Base-by-base conservation (phyloP, 2,888 invertebrate species). In the Agonopterix heracliana region DNA sequence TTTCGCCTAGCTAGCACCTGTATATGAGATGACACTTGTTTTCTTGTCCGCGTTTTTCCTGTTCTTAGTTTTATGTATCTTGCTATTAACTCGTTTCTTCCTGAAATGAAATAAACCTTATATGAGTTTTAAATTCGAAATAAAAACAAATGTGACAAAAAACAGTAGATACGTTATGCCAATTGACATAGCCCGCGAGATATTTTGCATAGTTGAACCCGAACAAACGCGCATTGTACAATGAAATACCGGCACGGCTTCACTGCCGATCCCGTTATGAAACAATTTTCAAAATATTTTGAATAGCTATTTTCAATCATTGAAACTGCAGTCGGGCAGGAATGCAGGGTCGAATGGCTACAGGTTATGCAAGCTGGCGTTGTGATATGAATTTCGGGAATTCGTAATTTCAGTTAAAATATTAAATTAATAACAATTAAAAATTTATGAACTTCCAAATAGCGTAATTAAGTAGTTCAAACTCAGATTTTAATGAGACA, bases 21-120 rank as follows among this genome's bases (percentile, higher is more conserved):
- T 88, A 99, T 99, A 89, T 99, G 99, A 73, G 98, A 99, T 72
- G 99, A 99, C 74, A 99, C 99, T 91, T 99, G 99, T 90, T 99
- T 99, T 79, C 99, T 92, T 81, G 99, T 99, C 83, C 99, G 94
- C 88, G 99, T 99, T 89, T 99, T 99, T 62, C 99, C 99, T 66
- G 99, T 99, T 73, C 99, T 93, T 78, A 99, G 91, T 92, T 99
- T 99, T 84, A 99, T 99, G 91, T 99, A 99, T 77, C 99, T 93
- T 68, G 99, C 99, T 90, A 99, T 99, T 83, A 99, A 91, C 92
- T 99, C 99, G 91, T 99, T 99, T 70, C 99, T 95, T 80, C 99
- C 99, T 99, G 93, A 49, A 94, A 93, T 46, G 40, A 46, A 54
- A 45, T 46, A 44, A 14, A 43, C 26, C 26, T 26, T 26, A 26